A percentile compares a stretch with the other conserved stretches of the same genome.
Evolutionary conservation across 64 coral and sea anemone species (phyloP).

Genomic region (Actinia tenebrosa): DNA sequence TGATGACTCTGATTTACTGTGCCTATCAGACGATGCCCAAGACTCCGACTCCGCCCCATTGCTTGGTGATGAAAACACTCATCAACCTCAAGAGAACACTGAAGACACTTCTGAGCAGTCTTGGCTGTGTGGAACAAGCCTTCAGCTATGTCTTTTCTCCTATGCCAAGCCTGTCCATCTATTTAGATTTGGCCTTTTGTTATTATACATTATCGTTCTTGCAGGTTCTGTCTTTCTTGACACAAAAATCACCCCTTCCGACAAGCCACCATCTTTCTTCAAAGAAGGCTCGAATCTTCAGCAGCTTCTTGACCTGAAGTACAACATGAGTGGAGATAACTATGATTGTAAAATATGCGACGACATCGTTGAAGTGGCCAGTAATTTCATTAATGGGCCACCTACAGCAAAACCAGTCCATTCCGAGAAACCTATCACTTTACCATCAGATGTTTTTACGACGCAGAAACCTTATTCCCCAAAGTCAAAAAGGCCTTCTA

Average conservation of each 20-base stretch:
- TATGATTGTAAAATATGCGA: conserved; percentile 54
- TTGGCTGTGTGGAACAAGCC: conserved; percentile 27
- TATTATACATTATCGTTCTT: conserved; percentile 27
- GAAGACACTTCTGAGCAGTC: neutral
- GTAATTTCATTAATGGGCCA: neutral
- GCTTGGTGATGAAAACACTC: neutral
- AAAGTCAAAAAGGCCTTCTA: neutral
- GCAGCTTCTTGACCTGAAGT: conserved; percentile 58
- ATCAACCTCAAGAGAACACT: neutral
- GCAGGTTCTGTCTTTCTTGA: conserved; percentile 35
- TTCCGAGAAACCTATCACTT: neutral
- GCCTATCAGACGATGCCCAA: neutral
- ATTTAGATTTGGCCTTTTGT: conserved; percentile 41
- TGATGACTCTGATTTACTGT: conserved; percentile 20
- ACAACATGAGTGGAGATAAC: conserved; percentile 65
- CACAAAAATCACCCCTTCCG: conserved; percentile 44
- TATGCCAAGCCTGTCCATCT: conserved; percentile 32
- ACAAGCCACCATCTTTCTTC: conserved; percentile 77
- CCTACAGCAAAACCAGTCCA: neutral
- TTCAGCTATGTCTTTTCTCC: conserved; percentile 50
- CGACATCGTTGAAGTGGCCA: conserved; percentile 24
- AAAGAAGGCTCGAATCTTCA: conserved; percentile 67
- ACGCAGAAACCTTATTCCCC: neutral
- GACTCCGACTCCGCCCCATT: conserved; percentile 36
- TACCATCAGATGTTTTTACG: neutral